Conservation (phyloP, 2,888 invertebrate species). For the Apamea crenata region DNA sequence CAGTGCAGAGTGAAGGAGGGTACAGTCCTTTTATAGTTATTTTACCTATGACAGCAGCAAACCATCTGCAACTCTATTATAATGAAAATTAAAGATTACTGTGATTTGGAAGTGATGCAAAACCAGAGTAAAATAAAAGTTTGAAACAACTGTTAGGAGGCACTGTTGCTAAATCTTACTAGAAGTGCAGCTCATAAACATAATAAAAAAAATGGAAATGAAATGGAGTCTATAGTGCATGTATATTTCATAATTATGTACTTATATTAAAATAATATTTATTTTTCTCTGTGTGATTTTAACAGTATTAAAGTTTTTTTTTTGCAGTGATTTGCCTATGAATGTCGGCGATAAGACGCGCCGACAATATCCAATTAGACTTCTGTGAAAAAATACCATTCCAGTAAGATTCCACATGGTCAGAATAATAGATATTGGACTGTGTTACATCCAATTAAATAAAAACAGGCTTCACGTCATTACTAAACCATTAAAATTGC, state of each 20-base stretch:
- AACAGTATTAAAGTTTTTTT: background rate
- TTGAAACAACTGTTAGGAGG: background rate
- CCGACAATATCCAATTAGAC: background rate
- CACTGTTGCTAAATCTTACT: background rate
- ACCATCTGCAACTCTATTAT: background rate
- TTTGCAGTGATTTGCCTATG: too few relatives aligned
- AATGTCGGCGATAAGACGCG: background rate
- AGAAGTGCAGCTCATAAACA: background rate
- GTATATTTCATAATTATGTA: background rate
- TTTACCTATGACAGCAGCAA: too few relatives aligned
- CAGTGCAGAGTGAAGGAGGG: background rate
- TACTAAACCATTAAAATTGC: background rate
- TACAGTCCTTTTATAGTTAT: background rate
- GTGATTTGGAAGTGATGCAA: background rate
- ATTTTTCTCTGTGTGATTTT: background rate
- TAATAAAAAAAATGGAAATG: background rate
- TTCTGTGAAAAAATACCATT: background rate
- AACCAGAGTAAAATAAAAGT: background rate
- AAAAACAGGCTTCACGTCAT: background rate
- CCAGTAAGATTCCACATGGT: constrained; percentile 1
- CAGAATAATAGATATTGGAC: background rate
- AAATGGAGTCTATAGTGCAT: background rate
- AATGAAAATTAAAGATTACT: background rate
- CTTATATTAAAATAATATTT: background rate
- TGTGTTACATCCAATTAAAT: background rate